Conservation (phyloP, 2,797 vertebrate species). For the Mus caroli region DNA sequence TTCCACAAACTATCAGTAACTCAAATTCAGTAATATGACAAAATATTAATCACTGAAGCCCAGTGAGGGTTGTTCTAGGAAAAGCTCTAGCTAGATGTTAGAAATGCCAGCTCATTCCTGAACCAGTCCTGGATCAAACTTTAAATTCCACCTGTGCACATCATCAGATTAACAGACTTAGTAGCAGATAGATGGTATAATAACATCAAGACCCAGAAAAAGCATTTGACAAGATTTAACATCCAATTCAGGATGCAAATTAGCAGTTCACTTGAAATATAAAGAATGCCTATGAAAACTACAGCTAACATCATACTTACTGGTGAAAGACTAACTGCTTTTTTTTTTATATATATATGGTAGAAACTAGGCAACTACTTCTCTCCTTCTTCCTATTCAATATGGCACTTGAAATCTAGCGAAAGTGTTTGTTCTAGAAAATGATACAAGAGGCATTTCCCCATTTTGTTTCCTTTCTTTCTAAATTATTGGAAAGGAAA, state of each 20-base stretch:
- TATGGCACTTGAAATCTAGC: not conserved
- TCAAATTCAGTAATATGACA: not conserved
- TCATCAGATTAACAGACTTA: not conserved
- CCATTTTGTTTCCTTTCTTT: not conserved
- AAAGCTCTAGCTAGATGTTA: not conserved
- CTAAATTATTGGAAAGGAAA: conserved; percentile 11
- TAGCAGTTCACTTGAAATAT: not conserved
- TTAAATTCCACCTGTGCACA: not conserved
- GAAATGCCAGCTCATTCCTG: not conserved
- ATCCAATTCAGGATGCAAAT: not conserved
- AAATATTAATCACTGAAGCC: not conserved
- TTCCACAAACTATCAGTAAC: not conserved
- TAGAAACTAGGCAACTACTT: not conserved
- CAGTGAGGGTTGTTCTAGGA: not conserved
- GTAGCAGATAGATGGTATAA: not conserved
- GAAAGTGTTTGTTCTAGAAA: conserved; percentile 16
- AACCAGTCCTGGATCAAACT: not conserved
- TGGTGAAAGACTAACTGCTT: not conserved
- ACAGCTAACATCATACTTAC: not conserved
- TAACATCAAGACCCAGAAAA: not conserved
- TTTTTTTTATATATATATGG: not conserved
- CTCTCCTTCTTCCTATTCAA: not conserved
- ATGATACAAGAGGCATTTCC: not conserved
- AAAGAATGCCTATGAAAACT: not conserved
- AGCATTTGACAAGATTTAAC: conserved; percentile 9